Evolutionary conservation across 2,888 invertebrate species (phyloP).

Genomic region (Flexamia atlantica): DNA sequence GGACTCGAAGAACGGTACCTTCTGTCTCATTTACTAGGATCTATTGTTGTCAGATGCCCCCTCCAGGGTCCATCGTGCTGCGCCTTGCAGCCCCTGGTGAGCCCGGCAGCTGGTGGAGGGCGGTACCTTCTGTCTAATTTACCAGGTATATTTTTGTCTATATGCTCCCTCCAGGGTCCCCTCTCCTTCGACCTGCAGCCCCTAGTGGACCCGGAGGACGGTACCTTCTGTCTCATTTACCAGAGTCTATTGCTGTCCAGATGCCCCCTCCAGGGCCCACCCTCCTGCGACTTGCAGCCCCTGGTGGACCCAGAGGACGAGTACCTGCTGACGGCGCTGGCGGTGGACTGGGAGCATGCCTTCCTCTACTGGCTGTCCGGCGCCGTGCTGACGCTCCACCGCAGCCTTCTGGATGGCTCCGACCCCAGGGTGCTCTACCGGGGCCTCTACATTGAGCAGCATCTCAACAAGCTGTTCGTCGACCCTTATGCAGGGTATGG

Average conservation of each 20-base stretch:
- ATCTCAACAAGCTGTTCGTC: constrained; percentile 35
- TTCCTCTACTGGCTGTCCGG: constrained; percentile 22
- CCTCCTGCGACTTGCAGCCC: background rate
- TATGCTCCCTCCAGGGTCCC: too few relatives aligned
- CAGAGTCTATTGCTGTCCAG: background rate
- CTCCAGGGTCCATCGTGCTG: background rate
- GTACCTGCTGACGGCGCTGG: constrained; percentile 26
- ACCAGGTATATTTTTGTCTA: too few relatives aligned
- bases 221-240: too few relatives aligned
- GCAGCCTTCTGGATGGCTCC: background rate
- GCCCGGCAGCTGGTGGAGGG: too few relatives aligned
- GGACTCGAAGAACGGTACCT: too few relatives aligned
- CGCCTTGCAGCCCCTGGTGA: background rate
- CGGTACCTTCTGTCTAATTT: too few relatives aligned
- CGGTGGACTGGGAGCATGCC: constrained; percentile 30
- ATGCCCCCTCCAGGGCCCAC: background rate
- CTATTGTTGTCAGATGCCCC: background rate
- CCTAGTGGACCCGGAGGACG: too few relatives aligned
- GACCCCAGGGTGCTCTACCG: background rate
- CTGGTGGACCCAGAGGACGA: constrained; percentile 35
- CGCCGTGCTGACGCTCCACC: constrained; percentile 4
- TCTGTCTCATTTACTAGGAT: too few relatives aligned
- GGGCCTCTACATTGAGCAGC: constrained; percentile 3
- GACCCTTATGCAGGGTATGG: constrained; percentile 37
- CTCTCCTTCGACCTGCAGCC: too few relatives aligned